Evolutionary conservation across 2,888 invertebrate species (phyloP).

Genomic region (Pachydiplax longipennis): DNA sequence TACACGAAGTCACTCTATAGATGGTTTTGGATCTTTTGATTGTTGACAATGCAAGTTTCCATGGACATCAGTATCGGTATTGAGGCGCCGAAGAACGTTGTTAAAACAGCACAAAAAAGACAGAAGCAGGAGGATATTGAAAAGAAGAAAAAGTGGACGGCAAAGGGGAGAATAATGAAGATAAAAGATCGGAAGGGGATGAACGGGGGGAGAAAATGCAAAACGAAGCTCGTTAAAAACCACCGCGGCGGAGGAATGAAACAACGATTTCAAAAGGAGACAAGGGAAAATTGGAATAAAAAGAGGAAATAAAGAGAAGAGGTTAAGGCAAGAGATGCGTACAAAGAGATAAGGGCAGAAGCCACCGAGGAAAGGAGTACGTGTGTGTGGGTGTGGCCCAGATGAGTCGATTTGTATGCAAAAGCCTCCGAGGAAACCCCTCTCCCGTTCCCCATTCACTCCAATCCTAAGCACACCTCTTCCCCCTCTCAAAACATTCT

Average conservation of each 20-base stretch:
- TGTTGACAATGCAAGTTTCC: too few relatives aligned
- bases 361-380: not conserved
- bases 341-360: not conserved
- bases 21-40: too few relatives aligned
- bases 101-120: too few relatives aligned
- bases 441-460: not conserved
- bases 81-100: too few relatives aligned
- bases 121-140: not conserved
- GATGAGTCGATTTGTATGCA: not conserved
- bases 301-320: not conserved
- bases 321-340: not conserved
- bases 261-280: not conserved
- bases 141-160: not conserved
- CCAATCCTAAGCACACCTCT: not conserved
- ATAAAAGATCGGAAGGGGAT: not conserved
- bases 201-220: not conserved
- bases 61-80: too few relatives aligned
- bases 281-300: not conserved
- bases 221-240: not conserved
- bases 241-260: not conserved
- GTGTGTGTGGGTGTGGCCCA: not conserved
- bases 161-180: not conserved
- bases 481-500: not conserved
- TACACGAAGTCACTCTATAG: too few relatives aligned
- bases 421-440: not conserved